phyloP scores from a whole-genome alignment of 64 coral and sea anemone genomes.

The Trachythela sp. region DNA sequence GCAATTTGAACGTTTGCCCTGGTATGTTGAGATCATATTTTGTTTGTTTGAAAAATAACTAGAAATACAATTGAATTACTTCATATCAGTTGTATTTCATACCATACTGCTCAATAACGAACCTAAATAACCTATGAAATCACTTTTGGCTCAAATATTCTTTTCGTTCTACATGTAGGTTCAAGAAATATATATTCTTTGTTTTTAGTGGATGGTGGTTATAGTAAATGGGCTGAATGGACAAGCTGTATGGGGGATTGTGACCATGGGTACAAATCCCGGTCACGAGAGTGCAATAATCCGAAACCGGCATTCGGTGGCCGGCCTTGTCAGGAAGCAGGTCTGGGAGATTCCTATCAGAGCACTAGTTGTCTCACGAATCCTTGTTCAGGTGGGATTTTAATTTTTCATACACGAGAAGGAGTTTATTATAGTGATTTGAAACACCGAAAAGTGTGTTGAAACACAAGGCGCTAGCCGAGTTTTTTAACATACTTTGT shows the following conservation, averaged over 20 bases:
- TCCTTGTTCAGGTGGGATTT: slow-evolving; percentile 73
- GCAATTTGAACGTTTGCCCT: slow-evolving; percentile 6
- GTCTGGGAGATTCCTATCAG: slow-evolving; percentile 67
- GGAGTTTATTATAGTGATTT: too few species aligned
- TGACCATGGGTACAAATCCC: neutral
- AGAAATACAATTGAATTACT: too few species aligned
- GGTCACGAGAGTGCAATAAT: neutral
- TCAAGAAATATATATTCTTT: too few species aligned
- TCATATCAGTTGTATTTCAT: too few species aligned
- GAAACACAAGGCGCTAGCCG: too few species aligned
- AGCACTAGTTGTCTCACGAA: slow-evolving; percentile 73
- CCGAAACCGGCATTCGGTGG: neutral
- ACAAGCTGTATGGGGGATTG: neutral
- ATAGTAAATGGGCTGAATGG: slow-evolving; percentile 8
- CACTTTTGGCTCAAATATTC: too few species aligned
- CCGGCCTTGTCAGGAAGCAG: slow-evolving; percentile 25
- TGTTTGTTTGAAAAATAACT: neutral
- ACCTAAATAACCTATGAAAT: too few species aligned
- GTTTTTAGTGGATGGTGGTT: slow-evolving; percentile 5
- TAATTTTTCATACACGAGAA: neutral
- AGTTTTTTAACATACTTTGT: too few species aligned
- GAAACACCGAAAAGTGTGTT: too few species aligned
- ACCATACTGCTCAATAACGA: too few species aligned
- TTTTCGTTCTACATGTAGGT: too few species aligned
- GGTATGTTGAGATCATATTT: neutral